Evolutionary conservation across 2,888 invertebrate genomes (phyloP).

Genomic region (Papilio gigon): DNA sequence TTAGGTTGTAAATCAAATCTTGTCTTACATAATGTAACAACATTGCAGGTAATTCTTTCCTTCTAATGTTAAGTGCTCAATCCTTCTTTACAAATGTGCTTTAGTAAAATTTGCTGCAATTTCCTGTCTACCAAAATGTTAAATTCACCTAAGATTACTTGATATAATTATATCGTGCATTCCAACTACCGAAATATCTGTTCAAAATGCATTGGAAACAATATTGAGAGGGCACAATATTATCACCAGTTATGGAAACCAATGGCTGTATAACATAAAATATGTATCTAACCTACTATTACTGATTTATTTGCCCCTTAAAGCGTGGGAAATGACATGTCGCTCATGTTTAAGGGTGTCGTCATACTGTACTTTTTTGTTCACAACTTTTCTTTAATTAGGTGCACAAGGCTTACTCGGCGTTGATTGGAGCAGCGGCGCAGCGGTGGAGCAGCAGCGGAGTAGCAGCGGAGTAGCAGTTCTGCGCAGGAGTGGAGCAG

Average conservation of each 20-base stretch:
- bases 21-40: no score
- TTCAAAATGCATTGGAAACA: no score
- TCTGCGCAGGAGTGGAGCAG: slow-evolving; percentile 20
- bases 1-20: no score
- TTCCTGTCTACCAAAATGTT: no score
- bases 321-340: slow-evolving; percentile 31
- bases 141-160: no score
- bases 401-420: background rate
- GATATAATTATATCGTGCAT: no score
- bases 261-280: slow-evolving; percentile 5
- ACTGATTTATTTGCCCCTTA: slow-evolving; percentile 14
- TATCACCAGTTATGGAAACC: background rate
- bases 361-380: slow-evolving; percentile 42
- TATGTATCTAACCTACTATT: background rate
- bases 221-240: no score
- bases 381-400: background rate
- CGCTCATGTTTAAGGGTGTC: slow-evolving; percentile 14
- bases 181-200: no score
- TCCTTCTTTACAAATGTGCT: no score
- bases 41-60: no score
- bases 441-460: slow-evolving; percentile 15
- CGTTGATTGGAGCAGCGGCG: slow-evolving; percentile 26
- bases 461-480: slow-evolving; percentile 26
- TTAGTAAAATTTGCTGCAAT: no score
- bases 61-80: no score